Conservation (phyloP, 2,113 vertebrate species). For the Plotosus lineatus region DNA sequence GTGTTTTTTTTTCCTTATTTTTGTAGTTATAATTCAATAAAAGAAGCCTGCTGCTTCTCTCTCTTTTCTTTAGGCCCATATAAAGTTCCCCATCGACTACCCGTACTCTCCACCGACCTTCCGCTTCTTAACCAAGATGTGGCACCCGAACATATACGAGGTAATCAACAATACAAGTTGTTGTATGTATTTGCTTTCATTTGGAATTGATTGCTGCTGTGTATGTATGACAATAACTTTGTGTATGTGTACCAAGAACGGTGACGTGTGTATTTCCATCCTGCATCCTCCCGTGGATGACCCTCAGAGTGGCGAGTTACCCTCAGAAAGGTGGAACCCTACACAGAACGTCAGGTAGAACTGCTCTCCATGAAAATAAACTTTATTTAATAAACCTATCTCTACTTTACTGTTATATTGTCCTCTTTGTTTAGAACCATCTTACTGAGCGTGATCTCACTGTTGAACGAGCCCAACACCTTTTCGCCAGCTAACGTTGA, state of each 20-base stretch:
- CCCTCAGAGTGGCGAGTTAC: constrained; percentile 96
- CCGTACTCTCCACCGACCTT: constrained; percentile 98
- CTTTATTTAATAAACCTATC: too few relatives aligned
- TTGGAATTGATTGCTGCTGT: neutral
- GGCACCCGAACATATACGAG: constrained; percentile 99
- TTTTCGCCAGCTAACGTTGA: constrained; percentile 98
- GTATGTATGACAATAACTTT: neutral
- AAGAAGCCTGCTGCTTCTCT: neutral
- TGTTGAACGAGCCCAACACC: constrained; percentile 98
- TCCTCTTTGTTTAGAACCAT: constrained; percentile 77
- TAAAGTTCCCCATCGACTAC: constrained; percentile 98
- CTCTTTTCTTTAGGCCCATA: constrained; percentile 82
- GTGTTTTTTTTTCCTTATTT: neutral
- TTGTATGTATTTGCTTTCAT: neutral
- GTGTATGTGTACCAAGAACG: constrained; percentile 77
- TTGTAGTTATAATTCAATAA: neutral
- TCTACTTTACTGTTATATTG: too few relatives aligned
- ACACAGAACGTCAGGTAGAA: constrained; percentile 96
- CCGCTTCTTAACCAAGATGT: constrained; percentile 99
- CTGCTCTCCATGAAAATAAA: too few relatives aligned
- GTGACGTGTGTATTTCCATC: constrained; percentile 98
- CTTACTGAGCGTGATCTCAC: constrained; percentile 94
- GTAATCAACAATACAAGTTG: constrained; percentile 66
- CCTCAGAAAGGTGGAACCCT: constrained; percentile 98
- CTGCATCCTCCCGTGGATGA: constrained; percentile 97